phyloP scores from a whole-genome alignment of 2,113 vertebrate species.

The Nibea coibor region DNA sequence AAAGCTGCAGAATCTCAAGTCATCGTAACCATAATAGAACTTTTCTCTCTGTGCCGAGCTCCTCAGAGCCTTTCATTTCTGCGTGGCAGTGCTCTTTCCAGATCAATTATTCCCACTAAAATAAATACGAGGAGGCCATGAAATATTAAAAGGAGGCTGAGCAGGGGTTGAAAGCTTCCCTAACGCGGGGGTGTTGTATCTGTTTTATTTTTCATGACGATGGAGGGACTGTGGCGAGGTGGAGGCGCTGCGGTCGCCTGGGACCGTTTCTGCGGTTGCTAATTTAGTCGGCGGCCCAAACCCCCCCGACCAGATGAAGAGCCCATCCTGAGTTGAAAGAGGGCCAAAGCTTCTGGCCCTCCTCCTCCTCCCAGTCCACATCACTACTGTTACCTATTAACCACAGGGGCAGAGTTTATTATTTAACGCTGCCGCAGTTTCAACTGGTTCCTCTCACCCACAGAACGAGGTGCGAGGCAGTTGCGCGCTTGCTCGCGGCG shows the following conservation, averaged over 20 bases:
- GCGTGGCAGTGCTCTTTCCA: conserved; percentile 72
- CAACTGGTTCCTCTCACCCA: not conserved
- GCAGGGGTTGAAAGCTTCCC: conserved; percentile 79
- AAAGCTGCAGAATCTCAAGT: conserved; percentile 17
- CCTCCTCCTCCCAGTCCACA: not conserved
- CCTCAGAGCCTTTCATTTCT: conserved; percentile 54
- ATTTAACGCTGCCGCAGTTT: conserved; percentile 34
- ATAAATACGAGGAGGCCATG: conserved; percentile 79
- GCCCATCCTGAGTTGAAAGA: conserved; percentile 32
- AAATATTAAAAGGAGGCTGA: conserved; percentile 80
- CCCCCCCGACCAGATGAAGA: conserved; percentile 32
- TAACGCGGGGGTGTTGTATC: conserved; percentile 77
- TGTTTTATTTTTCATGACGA: conserved; percentile 83
- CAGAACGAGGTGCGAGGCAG: conserved; percentile 24
- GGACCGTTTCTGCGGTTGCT: conserved; percentile 63
- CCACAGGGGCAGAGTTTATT: conserved; percentile 15
- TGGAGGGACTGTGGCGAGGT: conserved; percentile 55
- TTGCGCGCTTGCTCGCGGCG: conserved; percentile 30
- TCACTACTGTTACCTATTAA: conserved; percentile 10
- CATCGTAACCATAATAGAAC: conserved; percentile 30
- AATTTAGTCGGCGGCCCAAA: conserved; percentile 58
- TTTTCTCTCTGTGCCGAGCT: conserved; percentile 15
- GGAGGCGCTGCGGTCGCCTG: conserved; percentile 52
- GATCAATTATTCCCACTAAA: conserved; percentile 84
- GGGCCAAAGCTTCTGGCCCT: conserved; percentile 13